Evolutionary conservation across 2,113 vertebrate species (phyloP).

Genomic region (Oreochromis niloticus): DNA sequence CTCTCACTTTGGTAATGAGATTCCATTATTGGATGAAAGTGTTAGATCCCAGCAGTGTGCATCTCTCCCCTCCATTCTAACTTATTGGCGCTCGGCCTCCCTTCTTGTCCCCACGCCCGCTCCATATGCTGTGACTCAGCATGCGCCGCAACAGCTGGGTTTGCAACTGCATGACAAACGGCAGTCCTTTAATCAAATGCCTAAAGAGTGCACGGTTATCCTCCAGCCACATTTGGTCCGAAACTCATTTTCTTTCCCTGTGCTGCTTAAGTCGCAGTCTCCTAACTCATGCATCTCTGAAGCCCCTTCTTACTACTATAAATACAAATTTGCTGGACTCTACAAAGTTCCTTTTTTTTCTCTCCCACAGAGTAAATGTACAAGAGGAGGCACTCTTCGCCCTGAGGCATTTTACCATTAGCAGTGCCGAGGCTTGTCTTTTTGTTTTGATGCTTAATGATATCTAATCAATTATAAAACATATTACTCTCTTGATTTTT

Average conservation of each 20-base stretch:
- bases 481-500: conserved; percentile 32
- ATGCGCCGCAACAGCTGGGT: conserved; percentile 23
- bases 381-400: not conserved
- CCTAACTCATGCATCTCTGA: not conserved
- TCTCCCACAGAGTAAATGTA: not conserved
- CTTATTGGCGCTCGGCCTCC: not conserved
- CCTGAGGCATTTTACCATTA: conserved; percentile 24
- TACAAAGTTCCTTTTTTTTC: not conserved
- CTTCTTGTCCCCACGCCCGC: not conserved
- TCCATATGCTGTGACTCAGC: conserved; percentile 31
- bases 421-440: conserved; percentile 14
- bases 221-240: not conserved
- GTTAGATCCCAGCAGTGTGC: conserved; percentile 48
- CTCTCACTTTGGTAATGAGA: conserved; percentile 66
- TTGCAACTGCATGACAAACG: not conserved
- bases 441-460: conserved; percentile 63
- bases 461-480: conserved; percentile 48
- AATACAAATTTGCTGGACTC: not conserved
- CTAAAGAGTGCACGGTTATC: not conserved
- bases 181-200: conserved; percentile 6
- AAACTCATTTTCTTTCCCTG: not conserved
- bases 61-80: not conserved
- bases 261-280: not conserved
- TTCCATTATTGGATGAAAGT: conserved; percentile 55
- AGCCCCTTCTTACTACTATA: not conserved